phyloP scores from a whole-genome alignment of 2,888 invertebrate genomes.

The Scaptomyza tumidula region DNA sequence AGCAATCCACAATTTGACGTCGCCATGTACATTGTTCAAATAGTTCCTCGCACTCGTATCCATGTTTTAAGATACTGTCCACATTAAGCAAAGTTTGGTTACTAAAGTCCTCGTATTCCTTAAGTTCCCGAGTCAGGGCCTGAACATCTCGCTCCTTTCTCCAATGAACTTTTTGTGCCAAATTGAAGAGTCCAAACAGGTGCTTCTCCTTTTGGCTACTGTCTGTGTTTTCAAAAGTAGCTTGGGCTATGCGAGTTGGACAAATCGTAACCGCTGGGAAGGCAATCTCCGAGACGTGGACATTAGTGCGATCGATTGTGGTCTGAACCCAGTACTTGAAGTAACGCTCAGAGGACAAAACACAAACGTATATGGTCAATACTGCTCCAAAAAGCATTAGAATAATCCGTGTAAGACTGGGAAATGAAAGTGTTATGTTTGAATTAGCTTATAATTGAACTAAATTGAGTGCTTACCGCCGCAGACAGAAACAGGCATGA shows the following conservation, averaged over 20 bases:
- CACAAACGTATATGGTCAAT: constrained; percentile 64
- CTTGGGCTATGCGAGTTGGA: constrained; percentile 46
- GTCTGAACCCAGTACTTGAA: constrained; percentile 78
- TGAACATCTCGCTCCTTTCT: background rate
- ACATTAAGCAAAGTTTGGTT: constrained; percentile 17
- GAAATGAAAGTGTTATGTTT: background rate
- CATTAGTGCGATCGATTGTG: constrained; percentile 76
- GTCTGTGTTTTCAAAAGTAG: background rate
- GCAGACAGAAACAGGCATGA: constrained; percentile 18
- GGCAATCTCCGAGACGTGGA: constrained; percentile 77
- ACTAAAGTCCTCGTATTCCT: constrained; percentile 21
- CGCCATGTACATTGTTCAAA: constrained; percentile 70
- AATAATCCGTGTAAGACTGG: constrained; percentile 47
- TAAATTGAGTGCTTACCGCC: constrained; percentile 40
- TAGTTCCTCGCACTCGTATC: constrained; percentile 52
- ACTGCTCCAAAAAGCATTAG: constrained; percentile 42
- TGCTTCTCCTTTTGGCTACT: background rate
- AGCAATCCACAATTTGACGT: constrained; percentile 58
- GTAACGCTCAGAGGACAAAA: constrained; percentile 69
- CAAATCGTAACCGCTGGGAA: constrained; percentile 77
- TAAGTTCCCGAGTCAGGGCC: background rate
- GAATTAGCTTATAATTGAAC: constrained; percentile 3
- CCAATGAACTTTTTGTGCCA: constrained; percentile 44
- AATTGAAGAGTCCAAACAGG: constrained; percentile 29
- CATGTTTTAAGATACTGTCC: constrained; percentile 18